These are phyloP conservation scores for Notamacropus eugenii DNA, from an alignment of 2,797 vertebrate species.

Conservation along the genomic window DNA sequence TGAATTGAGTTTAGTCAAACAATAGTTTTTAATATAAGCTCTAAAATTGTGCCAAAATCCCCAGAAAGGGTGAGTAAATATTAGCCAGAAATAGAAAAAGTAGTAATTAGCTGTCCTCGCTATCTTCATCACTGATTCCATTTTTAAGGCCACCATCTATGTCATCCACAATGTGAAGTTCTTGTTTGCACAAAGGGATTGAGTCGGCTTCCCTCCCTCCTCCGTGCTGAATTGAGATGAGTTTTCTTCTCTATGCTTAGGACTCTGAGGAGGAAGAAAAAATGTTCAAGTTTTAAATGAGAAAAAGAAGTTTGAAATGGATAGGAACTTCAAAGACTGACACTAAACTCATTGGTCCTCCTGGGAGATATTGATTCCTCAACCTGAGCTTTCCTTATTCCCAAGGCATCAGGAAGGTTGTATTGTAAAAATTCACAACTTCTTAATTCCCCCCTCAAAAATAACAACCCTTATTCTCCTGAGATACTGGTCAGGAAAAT, in stretches of 20 bases:
- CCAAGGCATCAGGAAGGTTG: not conserved
- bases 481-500: not conserved
- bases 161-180: not conserved
- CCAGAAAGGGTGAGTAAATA: not conserved
- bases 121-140: not conserved
- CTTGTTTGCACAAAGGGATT: not conserved
- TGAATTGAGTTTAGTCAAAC: conserved; percentile 4
- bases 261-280: not conserved
- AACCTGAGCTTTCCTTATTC: not conserved
- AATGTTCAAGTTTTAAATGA: not conserved
- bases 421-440: not conserved
- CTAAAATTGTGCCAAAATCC: not conserved
- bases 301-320: not conserved
- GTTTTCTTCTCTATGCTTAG: not conserved
- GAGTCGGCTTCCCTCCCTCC: not conserved
- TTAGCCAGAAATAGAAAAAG: not conserved
- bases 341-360: not conserved
- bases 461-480: not conserved
- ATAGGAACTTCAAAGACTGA: not conserved
- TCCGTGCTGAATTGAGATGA: not conserved
- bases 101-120: not conserved
- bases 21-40: not conserved
- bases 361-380: not conserved
- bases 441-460: not conserved
- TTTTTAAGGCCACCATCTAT: not conserved